Evolutionary conservation across 2,113 vertebrate species (phyloP), one percentile per base, ranked within the genome.

Genomic region (Psephotus haematonotus): DNA sequence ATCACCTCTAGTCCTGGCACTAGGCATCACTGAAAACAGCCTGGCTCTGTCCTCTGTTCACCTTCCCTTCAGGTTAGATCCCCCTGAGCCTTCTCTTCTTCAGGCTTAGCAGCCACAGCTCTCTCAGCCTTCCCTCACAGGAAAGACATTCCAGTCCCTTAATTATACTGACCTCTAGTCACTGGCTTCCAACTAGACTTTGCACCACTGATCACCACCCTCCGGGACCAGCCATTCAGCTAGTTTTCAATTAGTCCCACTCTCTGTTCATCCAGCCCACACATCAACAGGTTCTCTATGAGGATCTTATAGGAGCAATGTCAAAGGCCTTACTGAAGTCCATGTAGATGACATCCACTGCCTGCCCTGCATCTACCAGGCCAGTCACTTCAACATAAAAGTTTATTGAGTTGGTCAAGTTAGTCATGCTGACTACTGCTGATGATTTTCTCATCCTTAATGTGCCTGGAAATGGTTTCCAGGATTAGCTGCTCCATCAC

Each of bases 141-240:
- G 19, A 82, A 12, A 68, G 18, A 31, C n/a, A 8, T 7, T 60
- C 18, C 27, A 31, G 20, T 67, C 10, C 14, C 53, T 49, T 60
- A 6, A 71, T 20, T 16, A n/a, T 60, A 65, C 41, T 69, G 22
- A 59, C 8, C 18, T 31, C 20, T 52, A 50, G 25, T 29, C 35
- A 28, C 14, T 80, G 41, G 29, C 10, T 20, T 57, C 50, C 33
- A 71, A 0, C 3, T 16, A 46, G 46, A 28, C 18, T 17, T 68
- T 72, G 31, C 11, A 47, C 5, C 0, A 0, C 35, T 86, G 25
- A 46, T 13, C 46, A 71, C 3, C 3, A 29, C 6, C 0, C 13
- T 37, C 52, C 28, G 24, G 16, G 39, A 39, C 17, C 49, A 86
- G 64, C 2, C 0, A 1, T n/a, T 60, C 53, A 74, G 29, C 27